Percentiles rank a stretch among this genome's conserved stretches.
These are phyloP conservation scores for Isoperla grammatica DNA, from an alignment of 2,888 invertebrate species.

Conservation along the genomic window DNA sequence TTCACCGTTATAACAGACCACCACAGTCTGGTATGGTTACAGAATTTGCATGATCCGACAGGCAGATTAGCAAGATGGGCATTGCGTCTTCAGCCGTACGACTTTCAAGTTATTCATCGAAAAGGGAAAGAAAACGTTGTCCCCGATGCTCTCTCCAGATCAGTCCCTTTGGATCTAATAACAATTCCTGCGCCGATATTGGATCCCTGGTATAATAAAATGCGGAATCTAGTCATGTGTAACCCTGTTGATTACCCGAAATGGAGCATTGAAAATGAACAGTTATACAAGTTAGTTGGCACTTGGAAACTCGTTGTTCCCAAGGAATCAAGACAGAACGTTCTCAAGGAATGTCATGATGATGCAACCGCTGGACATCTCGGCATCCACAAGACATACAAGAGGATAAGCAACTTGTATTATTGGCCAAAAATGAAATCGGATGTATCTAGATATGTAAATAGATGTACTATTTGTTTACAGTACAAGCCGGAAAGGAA, in stretches of 20 bases:
- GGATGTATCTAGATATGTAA: not conserved
- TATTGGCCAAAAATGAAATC: constrained; percentile 1
- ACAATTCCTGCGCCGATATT: not conserved
- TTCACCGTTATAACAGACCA: constrained; percentile 14
- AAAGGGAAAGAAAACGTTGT: constrained; percentile 34
- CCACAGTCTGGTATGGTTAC: constrained; percentile 8
- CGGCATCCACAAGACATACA: constrained; percentile 29
- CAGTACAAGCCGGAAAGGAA: constrained; percentile 30
- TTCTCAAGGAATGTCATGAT: constrained; percentile 33
- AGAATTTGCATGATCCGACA: constrained; percentile 2
- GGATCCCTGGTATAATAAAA: constrained; percentile 28
- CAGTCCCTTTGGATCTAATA: not conserved
- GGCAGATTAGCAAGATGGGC: constrained; percentile 16
- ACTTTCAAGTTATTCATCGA: constrained; percentile 35
- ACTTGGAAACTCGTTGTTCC: constrained; percentile 32
- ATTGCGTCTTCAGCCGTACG: constrained; percentile 33
- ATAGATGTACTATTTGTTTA: constrained; percentile 30
- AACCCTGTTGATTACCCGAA: not conserved
- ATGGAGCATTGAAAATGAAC: not conserved
- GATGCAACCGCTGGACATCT: constrained; percentile 33
- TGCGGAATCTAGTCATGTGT: not conserved
- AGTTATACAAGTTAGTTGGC: not conserved
- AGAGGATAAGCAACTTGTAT: no score
- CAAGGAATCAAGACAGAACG: constrained; percentile 14
- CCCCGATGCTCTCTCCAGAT: constrained; percentile 38